Evolutionary conservation across 2,888 invertebrate species (phyloP).

Genomic region (Euplexia lucipara): DNA sequence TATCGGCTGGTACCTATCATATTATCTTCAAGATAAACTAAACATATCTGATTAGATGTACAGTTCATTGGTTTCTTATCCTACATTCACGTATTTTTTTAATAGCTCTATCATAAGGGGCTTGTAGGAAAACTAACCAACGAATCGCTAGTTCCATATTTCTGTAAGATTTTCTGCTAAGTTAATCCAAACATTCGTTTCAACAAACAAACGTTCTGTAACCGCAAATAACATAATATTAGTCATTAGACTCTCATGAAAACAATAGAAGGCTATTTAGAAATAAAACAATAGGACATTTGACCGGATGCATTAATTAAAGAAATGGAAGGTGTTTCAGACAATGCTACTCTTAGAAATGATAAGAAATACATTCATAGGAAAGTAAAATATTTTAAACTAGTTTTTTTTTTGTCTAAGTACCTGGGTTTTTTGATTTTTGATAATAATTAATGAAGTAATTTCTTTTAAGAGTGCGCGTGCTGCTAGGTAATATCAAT

Average conservation of each 20-base stretch:
- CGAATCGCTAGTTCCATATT: slow-evolving; percentile 1
- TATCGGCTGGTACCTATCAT: slow-evolving; percentile 14
- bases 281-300: slow-evolving; percentile 43
- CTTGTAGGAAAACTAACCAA: slow-evolving; percentile 13
- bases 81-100: slow-evolving; percentile 37
- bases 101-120: slow-evolving; percentile 33
- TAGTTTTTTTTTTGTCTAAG: too few species aligned
- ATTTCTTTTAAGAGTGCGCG: too few species aligned
- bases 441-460: background rate
- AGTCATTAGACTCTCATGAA: slow-evolving; percentile 8
- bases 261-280: slow-evolving; percentile 24
- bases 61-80: slow-evolving; percentile 40
- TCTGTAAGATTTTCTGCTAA: slow-evolving; percentile 9
- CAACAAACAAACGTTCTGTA: slow-evolving; percentile 8
- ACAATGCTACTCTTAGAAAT: background rate
- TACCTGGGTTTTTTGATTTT: too few species aligned
- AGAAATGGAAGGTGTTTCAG: slow-evolving; percentile 31
- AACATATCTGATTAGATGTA: slow-evolving; percentile 23
- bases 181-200: background rate
- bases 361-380: background rate
- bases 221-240: slow-evolving; percentile 18
- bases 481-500: too few species aligned
- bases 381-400: too few species aligned
- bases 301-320: slow-evolving; percentile 47
- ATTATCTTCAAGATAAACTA: slow-evolving; percentile 46